Evolutionary conservation across 30 jellyfish, hydroid and myxozoan species (phyloP).

Genomic region (Hydractinia echinata): DNA sequence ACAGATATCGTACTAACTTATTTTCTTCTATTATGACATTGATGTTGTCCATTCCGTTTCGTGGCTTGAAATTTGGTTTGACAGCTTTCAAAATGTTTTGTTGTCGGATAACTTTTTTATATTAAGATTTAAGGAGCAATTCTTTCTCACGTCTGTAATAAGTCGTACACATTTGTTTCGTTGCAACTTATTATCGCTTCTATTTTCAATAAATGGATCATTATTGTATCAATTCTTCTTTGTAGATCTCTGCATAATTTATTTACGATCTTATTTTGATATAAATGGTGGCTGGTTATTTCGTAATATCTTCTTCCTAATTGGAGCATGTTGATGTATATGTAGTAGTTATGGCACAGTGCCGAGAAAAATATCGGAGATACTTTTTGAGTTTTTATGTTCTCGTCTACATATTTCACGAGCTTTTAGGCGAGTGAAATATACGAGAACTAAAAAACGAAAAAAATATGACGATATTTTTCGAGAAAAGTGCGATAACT

Average conservation of each 20-base stretch:
- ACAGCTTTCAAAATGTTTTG: not conserved
- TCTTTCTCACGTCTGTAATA: not conserved
- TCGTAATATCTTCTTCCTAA: not conserved
- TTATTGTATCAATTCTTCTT: not conserved
- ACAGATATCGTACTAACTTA: not conserved
- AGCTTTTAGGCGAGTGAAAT: no score
- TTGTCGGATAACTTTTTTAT: not conserved
- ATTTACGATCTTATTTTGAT: not conserved
- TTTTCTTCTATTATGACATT: not conserved
- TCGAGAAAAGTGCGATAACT: no score
- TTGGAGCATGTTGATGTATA: slow-evolving; percentile 1
- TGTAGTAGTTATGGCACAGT: not conserved
- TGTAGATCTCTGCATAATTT: not conserved
- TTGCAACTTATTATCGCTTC: not conserved
- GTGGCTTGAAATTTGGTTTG: not conserved
- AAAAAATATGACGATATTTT: no score
- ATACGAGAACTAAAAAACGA: no score
- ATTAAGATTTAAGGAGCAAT: not conserved
- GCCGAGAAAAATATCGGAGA: not conserved
- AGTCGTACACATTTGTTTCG: not conserved
- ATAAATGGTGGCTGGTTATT: not conserved
- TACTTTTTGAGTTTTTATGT: no score
- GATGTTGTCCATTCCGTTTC: not conserved
- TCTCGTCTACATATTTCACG: no score
- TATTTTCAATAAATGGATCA: not conserved